Base-by-base conservation (phyloP, 2,888 invertebrate genomes). In the Tribolium freemani region DNA sequence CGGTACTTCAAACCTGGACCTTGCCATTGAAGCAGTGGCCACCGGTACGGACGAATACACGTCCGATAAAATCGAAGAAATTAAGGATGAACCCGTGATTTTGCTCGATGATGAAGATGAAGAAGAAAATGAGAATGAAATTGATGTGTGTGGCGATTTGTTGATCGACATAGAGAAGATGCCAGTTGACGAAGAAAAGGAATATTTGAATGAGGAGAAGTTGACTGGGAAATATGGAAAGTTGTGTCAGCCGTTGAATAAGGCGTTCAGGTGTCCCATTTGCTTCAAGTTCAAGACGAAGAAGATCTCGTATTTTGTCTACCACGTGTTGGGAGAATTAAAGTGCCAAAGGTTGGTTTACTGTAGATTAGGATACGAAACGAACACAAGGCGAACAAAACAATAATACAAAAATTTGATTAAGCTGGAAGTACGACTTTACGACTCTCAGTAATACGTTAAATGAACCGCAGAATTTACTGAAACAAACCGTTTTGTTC, bases 281-380 rank as follows among this genome's bases (percentile, higher is more conserved):
- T 94, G 93, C 77, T 87, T 86, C 16, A 85, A 87, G 16, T 90
- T 90, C 75, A 88, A 87, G 45, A 90, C 91, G 0, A 90, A 89
- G 60, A 88, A 87, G 20, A 87, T 88, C 16, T 88, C 89, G 3
- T 89, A 90, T n/a, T 90, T 93, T 87, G 88, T 89, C 63, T 89
- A 89, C 44, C 93, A 93, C 86, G 84, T 93, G 61, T 92, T 88
- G 78, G 90, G 91, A 79, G 93, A 93, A 79, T 85, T 93, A 21
- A 88, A 90, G 57, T 92, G 92, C 79, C 88, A 90, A 77, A 91
- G 90, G 92, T 93, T 72, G 26, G 9, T 5, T 51, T 16, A 2
- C 16, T 16, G 2, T 16, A 16, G 16, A 16, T 16, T 16, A 16
- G 16, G 16, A 16, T 16, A 16, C 16, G 16, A 16, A 16, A 16